A percentile compares a stretch with the other conserved stretches of the same genome.
These are phyloP conservation scores for Sinotaia quadrata DNA, from an alignment of 2,888 invertebrate genomes.

Conservation along the genomic window DNA sequence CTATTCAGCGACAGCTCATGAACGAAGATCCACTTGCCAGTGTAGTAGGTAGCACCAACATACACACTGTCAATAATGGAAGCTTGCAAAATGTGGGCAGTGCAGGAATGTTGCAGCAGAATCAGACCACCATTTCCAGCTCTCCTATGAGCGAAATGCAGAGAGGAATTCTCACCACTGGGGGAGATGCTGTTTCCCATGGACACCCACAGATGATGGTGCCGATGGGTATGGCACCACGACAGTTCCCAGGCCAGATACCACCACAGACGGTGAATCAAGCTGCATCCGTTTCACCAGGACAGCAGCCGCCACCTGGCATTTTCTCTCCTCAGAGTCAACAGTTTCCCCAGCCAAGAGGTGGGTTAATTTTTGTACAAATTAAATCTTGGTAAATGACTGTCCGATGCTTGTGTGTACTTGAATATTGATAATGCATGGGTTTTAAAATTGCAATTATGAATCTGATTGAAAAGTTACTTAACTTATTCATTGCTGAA, in stretches of 20 bases:
- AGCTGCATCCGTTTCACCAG: slow-evolving; percentile 26
- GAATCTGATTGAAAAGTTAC: no score
- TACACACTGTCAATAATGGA: neutral
- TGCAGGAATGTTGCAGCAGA: neutral
- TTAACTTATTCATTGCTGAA: no score
- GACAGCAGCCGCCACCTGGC: slow-evolving; percentile 23
- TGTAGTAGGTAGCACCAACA: neutral
- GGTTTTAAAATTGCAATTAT: no score
- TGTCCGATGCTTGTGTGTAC: no score
- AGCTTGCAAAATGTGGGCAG: neutral
- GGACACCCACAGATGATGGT: slow-evolving; percentile 20
- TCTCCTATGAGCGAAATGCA: slow-evolving; percentile 28
- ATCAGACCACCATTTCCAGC: slow-evolving; percentile 12
- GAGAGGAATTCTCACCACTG: slow-evolving; percentile 28
- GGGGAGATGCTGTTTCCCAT: neutral
- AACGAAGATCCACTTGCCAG: slow-evolving; percentile 72
- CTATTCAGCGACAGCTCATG: slow-evolving; percentile 93
- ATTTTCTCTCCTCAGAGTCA: slow-evolving; percentile 36
- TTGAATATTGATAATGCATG: no score
- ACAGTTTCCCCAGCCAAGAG: slow-evolving; percentile 57
- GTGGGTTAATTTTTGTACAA: slow-evolving; percentile 41
- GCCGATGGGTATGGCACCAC: slow-evolving; percentile 22
- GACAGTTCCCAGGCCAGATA: slow-evolving; percentile 32
- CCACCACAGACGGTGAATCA: slow-evolving; percentile 28
- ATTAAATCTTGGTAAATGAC: no score